These are phyloP conservation scores for Patella depressa DNA, from an alignment of 2,888 invertebrate species.

Conservation along the genomic window DNA sequence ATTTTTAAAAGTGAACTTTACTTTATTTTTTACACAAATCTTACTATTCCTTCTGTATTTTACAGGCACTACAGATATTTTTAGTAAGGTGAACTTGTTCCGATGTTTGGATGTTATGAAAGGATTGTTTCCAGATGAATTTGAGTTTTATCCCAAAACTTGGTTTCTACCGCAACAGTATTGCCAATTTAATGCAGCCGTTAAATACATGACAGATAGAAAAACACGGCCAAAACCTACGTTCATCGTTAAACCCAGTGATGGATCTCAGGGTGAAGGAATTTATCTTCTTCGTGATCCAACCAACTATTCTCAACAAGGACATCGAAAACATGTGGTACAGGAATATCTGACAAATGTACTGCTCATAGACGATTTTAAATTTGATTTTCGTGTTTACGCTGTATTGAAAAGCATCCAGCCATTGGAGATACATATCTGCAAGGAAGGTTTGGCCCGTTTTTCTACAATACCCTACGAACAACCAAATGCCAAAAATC, in stretches of 20 bases:
- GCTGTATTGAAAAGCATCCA: conserved; percentile 72
- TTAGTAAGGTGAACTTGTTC: conserved; percentile 72
- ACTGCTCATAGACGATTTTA: conserved; percentile 70
- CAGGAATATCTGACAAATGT: conserved; percentile 73
- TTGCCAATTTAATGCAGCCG: conserved; percentile 63
- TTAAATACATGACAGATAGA: conserved; percentile 46
- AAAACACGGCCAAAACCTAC: conserved; percentile 58
- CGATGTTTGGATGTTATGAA: conserved; percentile 72
- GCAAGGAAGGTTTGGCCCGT: conserved; percentile 71
- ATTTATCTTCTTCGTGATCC: conserved; percentile 73
- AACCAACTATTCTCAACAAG: conserved; percentile 58
- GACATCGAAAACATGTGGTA: conserved; percentile 58
- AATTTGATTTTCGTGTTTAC: conserved; percentile 74
- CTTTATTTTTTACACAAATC: too few species aligned
- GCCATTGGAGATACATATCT: conserved; percentile 71
- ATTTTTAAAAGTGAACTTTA: too few species aligned
- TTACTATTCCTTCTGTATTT: neutral
- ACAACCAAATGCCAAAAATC: conserved; percentile 71
- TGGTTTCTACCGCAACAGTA: conserved; percentile 73
- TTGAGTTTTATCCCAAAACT: conserved; percentile 72
- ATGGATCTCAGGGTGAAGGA: conserved; percentile 73
- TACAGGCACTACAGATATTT: conserved; percentile 72
- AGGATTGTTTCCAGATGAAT: conserved; percentile 72
- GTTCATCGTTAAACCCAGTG: conserved; percentile 74
- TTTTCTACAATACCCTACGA: conserved; percentile 73